phyloP scores from a whole-genome alignment of 1,140 invertebrate species.

The Manduca sexta region DNA sequence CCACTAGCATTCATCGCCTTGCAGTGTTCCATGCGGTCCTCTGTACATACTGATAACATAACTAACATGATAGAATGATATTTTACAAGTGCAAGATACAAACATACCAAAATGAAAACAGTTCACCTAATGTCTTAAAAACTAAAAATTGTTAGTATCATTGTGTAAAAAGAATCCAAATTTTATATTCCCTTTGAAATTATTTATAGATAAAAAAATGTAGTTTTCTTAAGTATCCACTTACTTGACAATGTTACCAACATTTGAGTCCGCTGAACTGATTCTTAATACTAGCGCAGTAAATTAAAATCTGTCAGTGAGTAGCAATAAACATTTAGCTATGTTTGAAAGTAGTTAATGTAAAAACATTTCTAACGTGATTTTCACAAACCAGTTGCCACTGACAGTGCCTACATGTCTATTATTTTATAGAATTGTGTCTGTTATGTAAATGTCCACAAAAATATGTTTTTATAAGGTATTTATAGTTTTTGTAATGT shows the following conservation, averaged over 20 bases:
- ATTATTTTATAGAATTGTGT: too few relatives aligned
- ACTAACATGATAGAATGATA: conserved; percentile 44
- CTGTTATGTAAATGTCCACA: too few relatives aligned
- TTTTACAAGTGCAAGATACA: conserved; percentile 53
- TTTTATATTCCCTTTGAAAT: not conserved
- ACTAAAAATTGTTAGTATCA: not conserved
- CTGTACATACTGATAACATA: conserved; percentile 50
- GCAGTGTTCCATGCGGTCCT: conserved; percentile 54
- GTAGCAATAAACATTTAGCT: too few relatives aligned
- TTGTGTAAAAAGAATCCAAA: not conserved
- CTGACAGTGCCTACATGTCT: too few relatives aligned
- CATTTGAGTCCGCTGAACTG: too few relatives aligned
- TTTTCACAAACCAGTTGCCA: too few relatives aligned
- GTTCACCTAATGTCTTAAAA: conserved; percentile 35
- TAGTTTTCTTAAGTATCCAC: conserved; percentile 1
- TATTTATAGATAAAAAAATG: conserved; percentile 1
- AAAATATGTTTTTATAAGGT: too few relatives aligned
- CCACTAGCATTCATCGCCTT: conserved; percentile 64
- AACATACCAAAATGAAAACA: conserved; percentile 47
- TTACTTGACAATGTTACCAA: not conserved
- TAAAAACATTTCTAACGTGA: too few relatives aligned
- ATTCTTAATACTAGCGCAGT: too few relatives aligned
- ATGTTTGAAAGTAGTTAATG: too few relatives aligned
- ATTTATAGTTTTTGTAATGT: too few relatives aligned
- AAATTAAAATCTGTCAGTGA: too few relatives aligned